Evolutionary conservation across 2,113 vertebrate species (phyloP), one percentile per base, ranked within the genome.

Genomic region (Callocephalon fimbriatum): DNA sequence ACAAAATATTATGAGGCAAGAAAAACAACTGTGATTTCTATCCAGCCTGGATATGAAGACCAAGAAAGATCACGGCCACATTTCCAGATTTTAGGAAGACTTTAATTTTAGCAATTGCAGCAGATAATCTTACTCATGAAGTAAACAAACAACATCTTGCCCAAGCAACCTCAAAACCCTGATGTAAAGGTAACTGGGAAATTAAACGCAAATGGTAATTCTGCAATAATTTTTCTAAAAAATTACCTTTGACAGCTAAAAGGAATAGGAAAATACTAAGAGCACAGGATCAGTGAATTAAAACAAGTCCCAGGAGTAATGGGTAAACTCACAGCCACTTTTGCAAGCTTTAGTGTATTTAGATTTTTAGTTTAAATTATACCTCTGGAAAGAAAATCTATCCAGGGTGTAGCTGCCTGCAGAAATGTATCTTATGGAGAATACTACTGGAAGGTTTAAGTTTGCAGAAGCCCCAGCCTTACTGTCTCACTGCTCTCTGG

Each of bases 281-380:
- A 80, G 37, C 23, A 61, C 14, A 21, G 32, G 27, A 90, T 63
- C 38, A 71, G n/a, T 54, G 72, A 94, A 74, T 56, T 88, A 48
- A 83, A 91, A 42, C 15, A 72, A 80, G 11, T 22, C 65, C 21
- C 51, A 58, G 37, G 40, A 79, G 45, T 15, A 90, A 74, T 0
- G 1, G 10, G n/a, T 70, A 80, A 73, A 73, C 27, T 82, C 23
- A 35, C 3, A 22, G 62, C 12, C 31, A 35, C 58, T 85, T 90
- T 38, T 42, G 15, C 27, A 85, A 53, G 61, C 7, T 79, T 91
- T 65, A 54, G 8, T 68, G 40, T 78, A 35, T 84, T 86, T 78
- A 62, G 56, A 61, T 76, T 79, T 78, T 93, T 93, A 90, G 50
- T 77, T 37, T 80, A 22, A 58, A 50, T 50, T 86, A 19, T 19